These are phyloP conservation scores for Drosophila jambulina DNA, from an alignment of 1,140 invertebrate genomes.

Conservation along the genomic window DNA sequence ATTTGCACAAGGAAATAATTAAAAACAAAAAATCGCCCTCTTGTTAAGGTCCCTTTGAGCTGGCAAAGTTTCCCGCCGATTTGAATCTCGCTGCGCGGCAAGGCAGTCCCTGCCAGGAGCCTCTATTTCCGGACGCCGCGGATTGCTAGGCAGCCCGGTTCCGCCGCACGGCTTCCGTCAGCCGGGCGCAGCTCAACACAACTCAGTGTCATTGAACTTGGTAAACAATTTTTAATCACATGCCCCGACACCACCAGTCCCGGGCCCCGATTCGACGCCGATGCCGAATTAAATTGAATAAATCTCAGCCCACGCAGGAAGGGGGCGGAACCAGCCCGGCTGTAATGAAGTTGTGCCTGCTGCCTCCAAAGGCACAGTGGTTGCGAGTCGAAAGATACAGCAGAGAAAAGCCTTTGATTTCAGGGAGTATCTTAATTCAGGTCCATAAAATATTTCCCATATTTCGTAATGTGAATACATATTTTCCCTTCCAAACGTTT, in stretches of 20 bases:
- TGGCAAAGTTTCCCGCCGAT: neutral
- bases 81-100: neutral
- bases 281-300: slow-evolving; percentile 83
- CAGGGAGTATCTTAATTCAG: neutral
- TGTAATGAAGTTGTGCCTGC: slow-evolving; percentile 63
- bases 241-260: slow-evolving; percentile 25
- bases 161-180: slow-evolving; percentile 22
- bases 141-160: slow-evolving; percentile 60
- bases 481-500: neutral
- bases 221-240: slow-evolving; percentile 83
- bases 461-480: neutral
- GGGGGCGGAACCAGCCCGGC: neutral
- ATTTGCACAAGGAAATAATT: neutral
- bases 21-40: neutral
- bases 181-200: neutral
- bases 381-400: neutral
- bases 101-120: neutral
- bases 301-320: slow-evolving; percentile 60
- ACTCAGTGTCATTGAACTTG: slow-evolving; percentile 75
- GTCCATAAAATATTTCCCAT: neutral
- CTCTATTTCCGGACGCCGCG: slow-evolving; percentile 16
- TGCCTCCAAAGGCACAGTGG: neutral
- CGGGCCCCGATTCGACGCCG: slow-evolving; percentile 49
- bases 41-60: neutral
- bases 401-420: neutral